Evolutionary conservation across 2,888 invertebrate genomes (phyloP).

Genomic region (Tachina lurida): DNA sequence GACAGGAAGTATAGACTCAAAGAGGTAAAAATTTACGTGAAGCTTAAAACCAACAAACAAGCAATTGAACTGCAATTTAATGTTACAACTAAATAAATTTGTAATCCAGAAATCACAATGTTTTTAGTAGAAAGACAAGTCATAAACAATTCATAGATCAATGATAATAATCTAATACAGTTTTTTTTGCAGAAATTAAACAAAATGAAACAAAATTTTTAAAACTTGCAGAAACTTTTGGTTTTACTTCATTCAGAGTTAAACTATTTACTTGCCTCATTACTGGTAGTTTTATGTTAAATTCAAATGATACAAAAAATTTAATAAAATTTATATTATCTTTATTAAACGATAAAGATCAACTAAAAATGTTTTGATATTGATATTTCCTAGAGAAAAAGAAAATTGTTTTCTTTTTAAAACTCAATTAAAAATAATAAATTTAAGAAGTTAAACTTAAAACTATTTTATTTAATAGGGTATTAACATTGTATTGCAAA

Average conservation of each 20-base stretch:
- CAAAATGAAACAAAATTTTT: background rate
- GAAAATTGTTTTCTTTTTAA: too few relatives aligned
- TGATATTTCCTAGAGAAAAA: slow-evolving; percentile 29
- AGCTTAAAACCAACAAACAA: slow-evolving; percentile 58
- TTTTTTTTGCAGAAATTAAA: slow-evolving; percentile 10
- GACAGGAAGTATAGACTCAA: slow-evolving; percentile 62
- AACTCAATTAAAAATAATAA: too few relatives aligned
- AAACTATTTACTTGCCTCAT: slow-evolving; percentile 42
- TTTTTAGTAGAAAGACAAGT: slow-evolving; percentile 47
- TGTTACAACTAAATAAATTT: slow-evolving; percentile 2
- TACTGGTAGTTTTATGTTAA: slow-evolving; percentile 43
- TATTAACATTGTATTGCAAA: too few relatives aligned
- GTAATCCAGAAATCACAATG: slow-evolving; percentile 1
- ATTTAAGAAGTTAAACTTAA: too few relatives aligned
- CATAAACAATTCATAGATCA: slow-evolving; percentile 69
- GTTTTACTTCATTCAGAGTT: slow-evolving; percentile 61
- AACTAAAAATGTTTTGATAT: slow-evolving; percentile 61
- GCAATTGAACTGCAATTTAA: slow-evolving; percentile 34
- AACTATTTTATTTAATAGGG: too few relatives aligned
- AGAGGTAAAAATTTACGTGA: slow-evolving; percentile 47
- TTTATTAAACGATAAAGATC: slow-evolving; percentile 55
- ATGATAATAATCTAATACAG: slow-evolving; percentile 59
- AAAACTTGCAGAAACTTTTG: slow-evolving; percentile 37
- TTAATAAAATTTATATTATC: slow-evolving; percentile 38
- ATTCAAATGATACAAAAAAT: slow-evolving; percentile 13